Base-by-base conservation (phyloP, 2,797 vertebrate species). In the Fratercula arctica region DNA sequence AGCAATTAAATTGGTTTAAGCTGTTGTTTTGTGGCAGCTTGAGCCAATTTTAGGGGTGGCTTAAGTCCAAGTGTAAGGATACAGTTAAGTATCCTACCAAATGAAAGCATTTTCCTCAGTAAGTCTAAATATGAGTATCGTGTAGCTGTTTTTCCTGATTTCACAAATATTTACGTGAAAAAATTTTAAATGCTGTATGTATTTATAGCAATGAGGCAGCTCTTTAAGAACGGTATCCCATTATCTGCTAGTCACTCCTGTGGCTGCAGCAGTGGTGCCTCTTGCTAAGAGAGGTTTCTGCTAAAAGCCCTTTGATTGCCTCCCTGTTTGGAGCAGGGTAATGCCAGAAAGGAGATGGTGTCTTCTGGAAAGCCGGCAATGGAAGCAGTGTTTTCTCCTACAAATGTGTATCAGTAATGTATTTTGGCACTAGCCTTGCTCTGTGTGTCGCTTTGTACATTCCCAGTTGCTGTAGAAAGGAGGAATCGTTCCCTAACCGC, bases 1-100 rank as follows among this genome's bases (percentile, higher is more conserved):
- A 89, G 56, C 92, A 92, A 80, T 92, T 95, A 77, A 90, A 93
- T 94, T 85, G 60, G 25, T 80, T 96, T 91, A 94, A 94, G 33
- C 60, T 97, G 90, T 90, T 92, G 59, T 83, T 97, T 83, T 70
- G 75, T 80, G 84, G 78, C 51, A 93, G 74, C 35, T 70, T 37
- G 73, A 90, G 80, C 70, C 88, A 96, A 67, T 90, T 95, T 95
- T 90, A 89, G 81, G 64, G 50, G 70, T 6, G 3, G 80, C 53
- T 93, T 89, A 83, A 93, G 1, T 78, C 87, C 86, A 70, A 73
- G 41, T 64, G 63, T 70, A 79, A 91, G 59, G 68, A 90, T 87
- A 68, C n/a, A 45, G 61, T 90, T 82, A 86, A 95, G 31, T 20
- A 75, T 21, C 39, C 46, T 68, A 37, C 51, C 35, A 82, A 89